These are phyloP conservation scores for Drosophila meridiana DNA, from an alignment of 2,888 invertebrate species.

Conservation along the genomic window DNA sequence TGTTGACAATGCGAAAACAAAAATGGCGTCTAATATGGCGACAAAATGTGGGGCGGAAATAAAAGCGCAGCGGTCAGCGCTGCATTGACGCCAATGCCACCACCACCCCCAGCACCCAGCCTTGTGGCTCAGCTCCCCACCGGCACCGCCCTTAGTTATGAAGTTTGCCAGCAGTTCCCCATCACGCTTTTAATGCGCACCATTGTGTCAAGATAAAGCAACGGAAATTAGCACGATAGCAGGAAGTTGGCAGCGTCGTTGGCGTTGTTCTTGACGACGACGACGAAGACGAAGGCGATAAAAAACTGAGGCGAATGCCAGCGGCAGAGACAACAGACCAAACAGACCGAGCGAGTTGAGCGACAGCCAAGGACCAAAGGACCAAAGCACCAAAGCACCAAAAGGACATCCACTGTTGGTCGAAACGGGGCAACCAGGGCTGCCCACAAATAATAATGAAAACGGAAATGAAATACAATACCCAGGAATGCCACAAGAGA, in stretches of 20 bases:
- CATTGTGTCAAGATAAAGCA: conserved; percentile 85
- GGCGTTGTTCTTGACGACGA: conserved; percentile 70
- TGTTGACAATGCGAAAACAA: conserved; percentile 76
- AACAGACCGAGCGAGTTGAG: conserved; percentile 50
- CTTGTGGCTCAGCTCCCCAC: neutral
- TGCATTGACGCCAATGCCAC: conserved; percentile 40
- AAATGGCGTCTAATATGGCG: conserved; percentile 76
- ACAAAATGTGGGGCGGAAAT: conserved; percentile 67
- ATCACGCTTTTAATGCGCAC: conserved; percentile 81
- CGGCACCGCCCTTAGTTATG: conserved; percentile 62
- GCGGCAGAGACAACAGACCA: conserved; percentile 34
- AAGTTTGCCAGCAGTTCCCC: conserved; percentile 61
- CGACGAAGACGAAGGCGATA: conserved; percentile 42
- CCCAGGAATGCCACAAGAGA: conserved; percentile 69
- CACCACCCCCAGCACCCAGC: neutral
- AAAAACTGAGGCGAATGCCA: conserved; percentile 48
- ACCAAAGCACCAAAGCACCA: conserved; percentile 24
- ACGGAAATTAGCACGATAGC: conserved; percentile 85
- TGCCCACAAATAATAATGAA: conserved; percentile 82
- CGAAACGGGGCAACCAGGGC: conserved; percentile 35
- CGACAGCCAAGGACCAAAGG: conserved; percentile 36
- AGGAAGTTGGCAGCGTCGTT: conserved; percentile 82
- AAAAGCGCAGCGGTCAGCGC: conserved; percentile 77
- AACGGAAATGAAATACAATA: conserved; percentile 84
- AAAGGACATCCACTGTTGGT: conserved; percentile 41